phyloP scores from a whole-genome alignment of 2,113 vertebrate genomes.

The Pantherophis guttatus region DNA sequence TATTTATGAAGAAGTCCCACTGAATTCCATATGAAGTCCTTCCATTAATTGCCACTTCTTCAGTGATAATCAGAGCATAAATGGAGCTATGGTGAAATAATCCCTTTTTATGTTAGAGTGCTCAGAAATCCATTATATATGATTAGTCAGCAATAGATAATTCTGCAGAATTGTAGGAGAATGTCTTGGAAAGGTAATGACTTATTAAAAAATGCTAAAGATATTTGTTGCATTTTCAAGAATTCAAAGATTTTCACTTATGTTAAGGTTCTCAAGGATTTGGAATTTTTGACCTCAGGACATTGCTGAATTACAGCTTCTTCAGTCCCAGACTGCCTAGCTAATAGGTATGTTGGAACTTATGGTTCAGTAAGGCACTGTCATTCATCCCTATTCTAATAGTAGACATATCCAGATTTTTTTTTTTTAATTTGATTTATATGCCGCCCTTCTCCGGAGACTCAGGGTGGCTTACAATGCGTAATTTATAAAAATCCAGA shows the following conservation, averaged over 20 bases:
- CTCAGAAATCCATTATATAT: not conserved
- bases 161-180: not conserved
- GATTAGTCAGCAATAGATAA: not conserved
- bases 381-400: not conserved
- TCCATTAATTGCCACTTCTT: not conserved
- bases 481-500: not conserved
- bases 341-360: not conserved
- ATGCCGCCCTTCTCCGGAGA: too few relatives aligned
- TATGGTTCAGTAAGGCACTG: not conserved
- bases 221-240: not conserved
- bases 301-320: not conserved
- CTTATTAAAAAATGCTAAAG: not conserved
- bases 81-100: not conserved
- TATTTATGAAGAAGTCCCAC: too few relatives aligned
- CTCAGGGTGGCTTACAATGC: too few relatives aligned
- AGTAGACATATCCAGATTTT: not conserved
- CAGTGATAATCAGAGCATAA: not conserved
- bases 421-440: too few relatives aligned
- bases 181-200: not conserved
- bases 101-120: not conserved
- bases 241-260: not conserved
- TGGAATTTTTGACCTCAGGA: not conserved
- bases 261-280: not conserved
- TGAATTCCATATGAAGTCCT: too few relatives aligned
- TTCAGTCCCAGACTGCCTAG: not conserved